These are phyloP conservation scores for Centropristis striata DNA, from an alignment of 2,113 vertebrate species.

Conservation along the genomic window DNA sequence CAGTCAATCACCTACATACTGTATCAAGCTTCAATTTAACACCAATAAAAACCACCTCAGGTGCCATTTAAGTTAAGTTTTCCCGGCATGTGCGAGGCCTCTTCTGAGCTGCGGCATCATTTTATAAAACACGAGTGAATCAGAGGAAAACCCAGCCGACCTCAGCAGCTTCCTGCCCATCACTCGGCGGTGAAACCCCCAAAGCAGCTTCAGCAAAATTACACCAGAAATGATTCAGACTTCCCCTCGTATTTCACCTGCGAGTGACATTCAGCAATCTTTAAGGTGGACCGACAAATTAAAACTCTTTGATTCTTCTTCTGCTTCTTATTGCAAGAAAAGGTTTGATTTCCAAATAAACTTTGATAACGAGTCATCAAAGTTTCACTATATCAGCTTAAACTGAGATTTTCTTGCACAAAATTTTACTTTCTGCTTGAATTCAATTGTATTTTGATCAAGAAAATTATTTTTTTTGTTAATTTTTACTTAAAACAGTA, in stretches of 20 bases:
- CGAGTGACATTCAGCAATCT: background rate
- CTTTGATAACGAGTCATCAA: too few species aligned
- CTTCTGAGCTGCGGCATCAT: background rate
- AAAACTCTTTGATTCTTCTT: too few species aligned
- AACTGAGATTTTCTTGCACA: too few species aligned
- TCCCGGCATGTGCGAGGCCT: background rate
- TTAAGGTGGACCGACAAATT: slow-evolving; percentile 36
- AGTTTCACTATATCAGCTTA: too few species aligned
- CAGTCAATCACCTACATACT: too few species aligned
- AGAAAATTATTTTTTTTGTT: too few species aligned
- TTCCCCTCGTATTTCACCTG: slow-evolving; percentile 22
- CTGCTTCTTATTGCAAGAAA: background rate
- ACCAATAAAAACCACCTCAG: background rate
- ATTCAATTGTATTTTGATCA: background rate
- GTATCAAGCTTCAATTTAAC: too few species aligned
- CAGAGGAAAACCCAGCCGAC: slow-evolving; percentile 61
- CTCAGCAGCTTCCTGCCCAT: slow-evolving; percentile 61
- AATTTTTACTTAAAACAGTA: background rate
- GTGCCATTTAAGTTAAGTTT: background rate
- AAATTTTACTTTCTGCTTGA: background rate
- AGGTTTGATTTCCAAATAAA: background rate
- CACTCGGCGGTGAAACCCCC: slow-evolving; percentile 28
- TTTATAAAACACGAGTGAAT: slow-evolving; percentile 14
- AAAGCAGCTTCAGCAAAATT: slow-evolving; percentile 15
- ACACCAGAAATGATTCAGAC: background rate